Percentiles rank a stretch among this genome's conserved stretches.
Evolutionary conservation across 2,797 vertebrate genomes (phyloP).

Genomic region (Rachycentron canadum): DNA sequence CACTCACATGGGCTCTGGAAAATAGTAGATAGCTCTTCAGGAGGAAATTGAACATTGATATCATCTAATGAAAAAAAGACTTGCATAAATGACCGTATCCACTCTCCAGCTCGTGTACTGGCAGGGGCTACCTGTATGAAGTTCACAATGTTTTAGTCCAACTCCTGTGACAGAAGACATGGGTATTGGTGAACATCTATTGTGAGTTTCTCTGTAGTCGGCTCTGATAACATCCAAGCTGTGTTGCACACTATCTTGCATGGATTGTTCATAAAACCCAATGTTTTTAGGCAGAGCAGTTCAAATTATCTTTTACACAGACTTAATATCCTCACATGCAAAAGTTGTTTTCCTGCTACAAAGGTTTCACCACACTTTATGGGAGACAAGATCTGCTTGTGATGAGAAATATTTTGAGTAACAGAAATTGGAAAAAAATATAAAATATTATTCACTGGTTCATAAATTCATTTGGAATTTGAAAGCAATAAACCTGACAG

Average conservation of each 20-base stretch:
- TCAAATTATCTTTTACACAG: not conserved
- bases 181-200: not conserved
- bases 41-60: constrained; percentile 67
- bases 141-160: not conserved
- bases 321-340: not conserved
- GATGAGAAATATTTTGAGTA: not conserved
- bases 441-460: not conserved
- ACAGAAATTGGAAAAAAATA: not conserved
- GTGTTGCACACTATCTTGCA: not conserved
- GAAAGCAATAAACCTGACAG: not conserved
- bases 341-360: not conserved
- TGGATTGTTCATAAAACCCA: not conserved
- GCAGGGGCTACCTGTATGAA: not conserved
- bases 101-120: not conserved
- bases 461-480: not conserved
- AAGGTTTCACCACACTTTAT: not conserved
- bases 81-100: constrained; percentile 11
- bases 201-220: constrained; percentile 35
- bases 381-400: not conserved
- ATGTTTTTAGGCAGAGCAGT: not conserved
- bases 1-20: constrained; percentile 9
- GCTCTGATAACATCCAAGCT: not conserved
- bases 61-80: constrained; percentile 55
- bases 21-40: constrained; percentile 20
- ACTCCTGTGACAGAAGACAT: not conserved